Evolutionary conservation across 2,888 invertebrate genomes (phyloP).

Genomic region (Eupithecia dodoneata): DNA sequence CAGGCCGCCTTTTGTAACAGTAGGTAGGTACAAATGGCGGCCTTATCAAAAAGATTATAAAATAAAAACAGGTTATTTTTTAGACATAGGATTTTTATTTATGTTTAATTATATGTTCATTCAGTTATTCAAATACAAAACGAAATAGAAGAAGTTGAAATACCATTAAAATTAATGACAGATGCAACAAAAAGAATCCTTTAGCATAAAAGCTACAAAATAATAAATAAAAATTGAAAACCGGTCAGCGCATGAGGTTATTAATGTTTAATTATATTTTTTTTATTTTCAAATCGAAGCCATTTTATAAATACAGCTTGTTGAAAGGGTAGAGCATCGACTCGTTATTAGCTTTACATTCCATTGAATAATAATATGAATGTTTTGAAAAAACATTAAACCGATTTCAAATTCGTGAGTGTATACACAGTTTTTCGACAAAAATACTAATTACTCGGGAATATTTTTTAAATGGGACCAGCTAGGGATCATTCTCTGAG

Average conservation of each 20-base stretch:
- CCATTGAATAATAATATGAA: background rate
- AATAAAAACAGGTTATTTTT: too few species aligned
- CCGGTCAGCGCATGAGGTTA: background rate
- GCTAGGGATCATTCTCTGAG: too few species aligned
- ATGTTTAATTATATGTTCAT: too few species aligned
- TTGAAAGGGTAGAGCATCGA: background rate
- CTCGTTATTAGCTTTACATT: background rate
- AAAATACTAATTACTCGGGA: too few species aligned
- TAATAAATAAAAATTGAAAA: background rate
- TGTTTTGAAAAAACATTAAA: too few species aligned
- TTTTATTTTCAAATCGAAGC: background rate
- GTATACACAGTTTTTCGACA: too few species aligned
- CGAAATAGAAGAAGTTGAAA: background rate
- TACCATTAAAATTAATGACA: background rate
- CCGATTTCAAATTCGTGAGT: too few species aligned
- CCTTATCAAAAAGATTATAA: too few species aligned
- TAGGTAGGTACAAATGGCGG: too few species aligned
- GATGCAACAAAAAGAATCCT: background rate
- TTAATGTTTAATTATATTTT: background rate
- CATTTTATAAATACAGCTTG: background rate
- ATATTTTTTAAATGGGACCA: too few species aligned
- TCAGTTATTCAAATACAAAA: background rate
- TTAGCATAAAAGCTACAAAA: background rate
- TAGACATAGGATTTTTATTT: too few species aligned
- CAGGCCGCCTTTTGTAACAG: too few species aligned